Conservation (phyloP, 2,888 invertebrate species). For the Automeris io region DNA sequence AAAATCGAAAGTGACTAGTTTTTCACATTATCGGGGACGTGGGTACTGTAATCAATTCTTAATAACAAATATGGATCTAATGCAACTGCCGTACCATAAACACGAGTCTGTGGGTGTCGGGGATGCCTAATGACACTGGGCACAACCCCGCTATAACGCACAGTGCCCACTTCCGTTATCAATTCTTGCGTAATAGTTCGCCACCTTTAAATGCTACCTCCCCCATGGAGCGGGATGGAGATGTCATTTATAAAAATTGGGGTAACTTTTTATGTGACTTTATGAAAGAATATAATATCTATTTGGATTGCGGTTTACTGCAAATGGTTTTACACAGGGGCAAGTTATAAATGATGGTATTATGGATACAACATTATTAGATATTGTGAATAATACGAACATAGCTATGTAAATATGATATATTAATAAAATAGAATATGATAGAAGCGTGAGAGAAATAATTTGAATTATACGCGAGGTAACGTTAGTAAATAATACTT, state of each 20-base stretch:
- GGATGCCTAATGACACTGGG: constrained; percentile 36
- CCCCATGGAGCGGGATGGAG: constrained; percentile 24
- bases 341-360: no score
- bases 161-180: constrained; percentile 41
- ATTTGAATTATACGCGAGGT: no score
- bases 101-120: background rate
- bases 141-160: constrained; percentile 26
- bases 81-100: constrained; percentile 14
- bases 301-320: constrained; percentile 1
- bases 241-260: constrained; percentile 31
- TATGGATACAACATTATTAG: no score
- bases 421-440: no score
- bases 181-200: constrained; percentile 40
- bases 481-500: no score
- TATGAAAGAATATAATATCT: constrained; percentile 7
- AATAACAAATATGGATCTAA: constrained; percentile 15
- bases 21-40: no score
- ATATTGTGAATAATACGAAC: no score
- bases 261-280: constrained; percentile 17
- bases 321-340: background rate
- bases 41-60: background rate
- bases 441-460: no score
- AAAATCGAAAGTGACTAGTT: no score
- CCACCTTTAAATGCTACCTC: constrained; percentile 48
- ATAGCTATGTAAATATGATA: no score